Evolutionary conservation across 2,888 invertebrate species (phyloP).

Genomic region (Troilus luridus): DNA sequence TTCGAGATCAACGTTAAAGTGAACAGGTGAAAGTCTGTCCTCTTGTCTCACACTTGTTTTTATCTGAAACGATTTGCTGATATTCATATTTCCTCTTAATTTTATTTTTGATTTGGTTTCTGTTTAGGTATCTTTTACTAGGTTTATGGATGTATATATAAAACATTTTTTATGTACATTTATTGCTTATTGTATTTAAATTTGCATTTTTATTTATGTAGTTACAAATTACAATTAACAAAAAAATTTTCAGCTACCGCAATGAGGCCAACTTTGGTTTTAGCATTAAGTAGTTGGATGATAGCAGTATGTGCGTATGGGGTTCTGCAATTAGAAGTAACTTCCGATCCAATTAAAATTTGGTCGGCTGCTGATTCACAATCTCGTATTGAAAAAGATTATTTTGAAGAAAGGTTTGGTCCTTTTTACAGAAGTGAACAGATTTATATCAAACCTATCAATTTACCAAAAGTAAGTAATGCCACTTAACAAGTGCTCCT

Average conservation of each 20-base stretch:
- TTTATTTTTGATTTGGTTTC: no score
- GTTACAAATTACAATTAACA: no score
- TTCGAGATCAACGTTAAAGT: no score
- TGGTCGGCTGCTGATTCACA: constrained; percentile 90
- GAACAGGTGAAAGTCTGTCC: no score
- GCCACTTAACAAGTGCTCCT: background rate
- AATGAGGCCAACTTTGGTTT: constrained; percentile 75
- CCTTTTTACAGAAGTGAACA: constrained; percentile 94
- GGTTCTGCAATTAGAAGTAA: constrained; percentile 78
- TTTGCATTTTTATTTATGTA: no score
- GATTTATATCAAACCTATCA: constrained; percentile 82
- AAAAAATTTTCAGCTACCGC: constrained; percentile 74
- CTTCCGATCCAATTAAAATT: constrained; percentile 91
- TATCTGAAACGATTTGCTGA: no score
- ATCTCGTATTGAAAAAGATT: constrained; percentile 87
- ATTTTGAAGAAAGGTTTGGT: constrained; percentile 85
- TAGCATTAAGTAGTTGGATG: constrained; percentile 77
- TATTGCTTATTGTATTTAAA: no score
- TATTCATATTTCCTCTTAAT: no score
- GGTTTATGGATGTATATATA: no score
- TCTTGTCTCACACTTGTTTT: no score
- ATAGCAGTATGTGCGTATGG: constrained; percentile 78
- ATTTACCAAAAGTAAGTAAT: constrained; percentile 71
- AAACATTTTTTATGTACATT: no score
- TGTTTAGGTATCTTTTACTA: no score